Evolutionary conservation across 2,113 vertebrate genomes (phyloP), one percentile per base, ranked within the genome.

Genomic region (Coreoperca whiteheadi): DNA sequence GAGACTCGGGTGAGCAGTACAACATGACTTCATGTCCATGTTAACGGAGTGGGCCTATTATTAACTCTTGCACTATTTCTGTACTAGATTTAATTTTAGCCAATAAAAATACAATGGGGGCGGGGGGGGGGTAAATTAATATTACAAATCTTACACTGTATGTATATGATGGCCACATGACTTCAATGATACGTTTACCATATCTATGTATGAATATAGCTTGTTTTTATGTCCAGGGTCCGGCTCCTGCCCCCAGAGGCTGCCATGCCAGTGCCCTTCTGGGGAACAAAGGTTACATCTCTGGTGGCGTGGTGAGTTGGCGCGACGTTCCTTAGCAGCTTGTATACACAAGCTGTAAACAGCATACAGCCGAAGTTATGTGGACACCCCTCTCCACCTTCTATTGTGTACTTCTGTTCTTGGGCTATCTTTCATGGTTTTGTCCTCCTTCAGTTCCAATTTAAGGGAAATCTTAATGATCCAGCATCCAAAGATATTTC

Each of bases 221-320:
- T 41, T 65, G 46, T 6, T 66, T 28, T 37, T 20, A 0, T 34
- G 32, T 72, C 8, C 84, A 96, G 95, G 95, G 95, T 68, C 43
- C 53, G 0, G 70, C 68, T 53, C 94, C 95, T 0, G 8, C 83
- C 2, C 94, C 94, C 50, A 89, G 94, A 86, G 89, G 90, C 20
- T 89, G 92, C 87, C 94, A 94, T 70, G 92, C 94, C 73, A 89
- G 91, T 18, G 88, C 94, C 34, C 90, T 96, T 53, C 89, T 97
- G 83, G 97, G 96, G 85, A 97, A 95, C 89, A 98, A 95, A 88
- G 98, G 98, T 59, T 99, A 97, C 88, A 69, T 99, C 86, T 98
- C 97, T 20, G 98, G 98, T 32, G 98, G 98, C 63, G 92, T 96
- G 97, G 98, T 99, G 91, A 96, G 97, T 96, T 50, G 11, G 3